Evolutionary conservation across 2,113 vertebrate species (phyloP), one percentile per base, ranked within the genome.

Genomic region (Pelobates fuscus): DNA sequence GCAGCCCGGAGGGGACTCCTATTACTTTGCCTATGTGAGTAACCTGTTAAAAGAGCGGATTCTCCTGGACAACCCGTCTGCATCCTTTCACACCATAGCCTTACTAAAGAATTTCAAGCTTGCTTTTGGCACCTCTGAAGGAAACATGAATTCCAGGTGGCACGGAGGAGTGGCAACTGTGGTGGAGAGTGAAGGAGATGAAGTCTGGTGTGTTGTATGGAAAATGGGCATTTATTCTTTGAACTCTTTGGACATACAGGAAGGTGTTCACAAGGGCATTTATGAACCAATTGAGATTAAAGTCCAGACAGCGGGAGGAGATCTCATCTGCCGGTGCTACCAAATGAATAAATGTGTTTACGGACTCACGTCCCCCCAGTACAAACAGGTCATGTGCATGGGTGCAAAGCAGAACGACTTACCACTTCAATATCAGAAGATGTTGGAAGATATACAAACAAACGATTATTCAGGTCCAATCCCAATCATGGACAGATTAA

Each of bases 181-280:
- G 78, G 81, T 87, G 77, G 79, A 85, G 63, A 91, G 88, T 80
- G 91, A 90, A 1, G 93, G 93, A 27, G 88, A 93, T 0, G 94
- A 95, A 78, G 94, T 98, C 0, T 99, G 96, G 95, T 96, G 97
- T 43, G 85, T 96, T 5, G 85, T 97, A n/a, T 98, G 96, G 96
- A 93, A 86, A 85, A 81, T 98, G 87, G 89, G 82, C 76, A 21
- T 83, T 25, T 85, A 88, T 77, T 81, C 94, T 86, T 83, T 95
- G 59, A 65, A 61, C 61, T 90, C 92, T 0, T 84, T 93, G 84
- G 91, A 98, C 88, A 98, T 96, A 54, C 96, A 98, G 86, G 96
- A 98, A 81, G 89, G 90, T 3, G 94, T 98, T 69, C 78, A 81
- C 62, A 20, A 1, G 18, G 93, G 95, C 10, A 24, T 81, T 6